Conservation (phyloP, 2,797 vertebrate genomes). For the Pogoniulus pusillus region DNA sequence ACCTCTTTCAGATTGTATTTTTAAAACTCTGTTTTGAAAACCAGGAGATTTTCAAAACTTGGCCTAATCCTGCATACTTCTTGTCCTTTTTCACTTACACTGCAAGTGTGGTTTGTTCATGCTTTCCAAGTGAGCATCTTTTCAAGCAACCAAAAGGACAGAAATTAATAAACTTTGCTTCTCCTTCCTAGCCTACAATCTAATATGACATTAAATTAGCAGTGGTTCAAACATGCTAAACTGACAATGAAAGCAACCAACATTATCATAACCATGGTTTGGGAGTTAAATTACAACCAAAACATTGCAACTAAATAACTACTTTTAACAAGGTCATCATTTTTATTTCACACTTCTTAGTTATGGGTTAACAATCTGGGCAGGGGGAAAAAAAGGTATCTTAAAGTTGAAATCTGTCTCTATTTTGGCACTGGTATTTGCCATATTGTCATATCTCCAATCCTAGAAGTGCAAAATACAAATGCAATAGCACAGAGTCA, state of each 20-base stretch:
- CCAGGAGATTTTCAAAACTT: background rate
- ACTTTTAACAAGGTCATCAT: background rate
- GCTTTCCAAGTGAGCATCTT: background rate
- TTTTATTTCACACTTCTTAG: background rate
- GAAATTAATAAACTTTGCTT: background rate
- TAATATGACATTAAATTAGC: background rate
- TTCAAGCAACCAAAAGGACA: background rate
- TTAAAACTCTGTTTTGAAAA: background rate
- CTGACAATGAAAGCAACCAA: background rate
- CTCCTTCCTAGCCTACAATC: background rate
- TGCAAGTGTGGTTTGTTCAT: background rate
- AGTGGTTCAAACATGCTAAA: background rate
- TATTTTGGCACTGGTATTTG: background rate
- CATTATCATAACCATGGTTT: background rate
- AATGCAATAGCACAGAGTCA: background rate
- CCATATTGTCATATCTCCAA: background rate
- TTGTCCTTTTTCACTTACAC: background rate
- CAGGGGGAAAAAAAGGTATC: background rate
- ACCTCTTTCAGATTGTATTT: background rate
- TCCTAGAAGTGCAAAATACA: background rate
- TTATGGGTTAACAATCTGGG: background rate
- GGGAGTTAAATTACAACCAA: conserved; percentile 15
- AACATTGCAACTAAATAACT: conserved; percentile 12
- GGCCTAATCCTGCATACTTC: background rate
- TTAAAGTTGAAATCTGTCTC: background rate